Conservation (phyloP, 2,113 vertebrate species). For the Chamaea fasciata region DNA sequence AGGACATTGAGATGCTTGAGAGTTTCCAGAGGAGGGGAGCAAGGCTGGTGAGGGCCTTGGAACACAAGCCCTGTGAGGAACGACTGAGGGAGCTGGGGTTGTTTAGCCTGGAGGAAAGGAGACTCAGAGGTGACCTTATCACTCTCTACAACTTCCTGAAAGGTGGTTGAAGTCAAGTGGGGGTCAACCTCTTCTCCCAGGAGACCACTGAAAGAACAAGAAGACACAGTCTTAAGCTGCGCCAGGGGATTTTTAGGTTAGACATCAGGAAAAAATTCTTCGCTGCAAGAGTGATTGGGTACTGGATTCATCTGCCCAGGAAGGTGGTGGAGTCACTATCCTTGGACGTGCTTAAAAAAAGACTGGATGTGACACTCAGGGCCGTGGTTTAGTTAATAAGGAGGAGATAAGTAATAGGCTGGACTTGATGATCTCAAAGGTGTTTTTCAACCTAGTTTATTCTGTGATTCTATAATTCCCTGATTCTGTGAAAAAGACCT, state of each 20-base stretch:
- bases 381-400: not conserved
- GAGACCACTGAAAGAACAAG: not conserved
- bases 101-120: not conserved
- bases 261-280: not conserved
- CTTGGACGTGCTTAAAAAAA: not conserved
- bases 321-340: not conserved
- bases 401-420: not conserved
- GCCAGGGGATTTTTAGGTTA: not conserved
- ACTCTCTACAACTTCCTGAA: not conserved
- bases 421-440: not conserved
- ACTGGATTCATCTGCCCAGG: not conserved
- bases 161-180: accelerated
- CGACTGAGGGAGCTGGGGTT: accelerated
- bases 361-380: too few relatives aligned
- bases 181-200: accelerated
- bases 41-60: not conserved
- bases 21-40: accelerated
- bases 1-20: accelerated
- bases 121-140: not conserved
- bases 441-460: not conserved
- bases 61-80: not conserved
- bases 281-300: not conserved
- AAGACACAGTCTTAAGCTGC: not conserved
- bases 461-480: not conserved
- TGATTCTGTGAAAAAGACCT: not conserved